phyloP scores from a whole-genome alignment of 2,113 vertebrate genomes.

The Lampris megalopsis region DNA sequence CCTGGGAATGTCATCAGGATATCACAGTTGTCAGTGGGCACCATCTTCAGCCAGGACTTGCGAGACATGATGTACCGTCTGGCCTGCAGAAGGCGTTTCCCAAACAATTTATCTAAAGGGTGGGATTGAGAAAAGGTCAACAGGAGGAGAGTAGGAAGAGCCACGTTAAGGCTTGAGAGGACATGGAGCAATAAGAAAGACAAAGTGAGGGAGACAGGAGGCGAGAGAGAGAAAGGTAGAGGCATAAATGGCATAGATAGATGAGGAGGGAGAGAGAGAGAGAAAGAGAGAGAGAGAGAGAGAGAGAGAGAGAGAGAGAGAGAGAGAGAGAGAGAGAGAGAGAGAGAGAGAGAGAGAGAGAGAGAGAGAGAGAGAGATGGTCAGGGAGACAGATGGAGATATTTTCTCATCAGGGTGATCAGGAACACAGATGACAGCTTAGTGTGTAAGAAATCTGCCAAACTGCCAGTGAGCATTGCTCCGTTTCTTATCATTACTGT shows the following conservation, averaged over 20 bases:
- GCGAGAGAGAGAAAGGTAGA: no score
- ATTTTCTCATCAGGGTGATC: slow-evolving; percentile 24
- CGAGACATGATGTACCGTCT: slow-evolving; percentile 96
- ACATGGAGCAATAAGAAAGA: no score
- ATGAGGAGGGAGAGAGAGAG: no score
- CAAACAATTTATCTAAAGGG: slow-evolving; percentile 92
- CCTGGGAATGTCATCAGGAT: slow-evolving; percentile 97
- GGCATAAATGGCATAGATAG: no score
- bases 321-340: not conserved
- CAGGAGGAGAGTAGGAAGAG: not conserved
- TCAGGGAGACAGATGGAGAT: slow-evolving; percentile 33
- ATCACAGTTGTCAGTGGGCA: slow-evolving; percentile 97
- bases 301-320: not conserved
- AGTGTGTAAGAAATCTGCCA: slow-evolving; percentile 14
- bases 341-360: not conserved
- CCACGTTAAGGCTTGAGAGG: no score
- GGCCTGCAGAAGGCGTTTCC: slow-evolving; percentile 92
- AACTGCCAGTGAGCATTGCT: slow-evolving; percentile 15
- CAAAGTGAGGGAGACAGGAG: no score
- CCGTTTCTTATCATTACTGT: not conserved
- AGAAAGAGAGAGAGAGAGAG: no score
- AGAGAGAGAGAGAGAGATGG: not conserved
- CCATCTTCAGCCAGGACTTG: slow-evolving; percentile 98
- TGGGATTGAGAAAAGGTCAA: not conserved
- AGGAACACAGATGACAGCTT: slow-evolving; percentile 42